phyloP scores from a whole-genome alignment of 2,888 invertebrate species.

The Silvanus unidentatus region DNA sequence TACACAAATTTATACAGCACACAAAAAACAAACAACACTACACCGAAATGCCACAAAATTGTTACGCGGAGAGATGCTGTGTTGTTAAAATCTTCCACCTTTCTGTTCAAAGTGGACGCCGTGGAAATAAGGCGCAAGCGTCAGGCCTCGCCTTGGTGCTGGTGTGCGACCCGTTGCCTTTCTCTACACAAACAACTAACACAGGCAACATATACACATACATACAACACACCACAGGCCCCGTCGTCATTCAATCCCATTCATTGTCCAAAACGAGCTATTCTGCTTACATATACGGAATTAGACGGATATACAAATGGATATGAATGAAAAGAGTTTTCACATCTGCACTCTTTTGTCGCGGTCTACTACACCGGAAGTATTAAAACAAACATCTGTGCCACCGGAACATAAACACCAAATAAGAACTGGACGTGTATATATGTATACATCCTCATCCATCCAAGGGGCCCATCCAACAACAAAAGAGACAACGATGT shows the following conservation, averaged over 20 bases:
- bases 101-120: slow-evolving; percentile 54
- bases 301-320: slow-evolving; percentile 39
- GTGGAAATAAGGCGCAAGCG: slow-evolving; percentile 47
- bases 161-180: slow-evolving; percentile 30
- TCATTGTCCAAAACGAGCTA: slow-evolving; percentile 28
- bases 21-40: slow-evolving; percentile 18
- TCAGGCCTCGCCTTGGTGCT: slow-evolving; percentile 47
- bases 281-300: slow-evolving; percentile 37
- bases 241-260: slow-evolving; percentile 46
- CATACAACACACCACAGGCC: too few relatives aligned
- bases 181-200: slow-evolving; percentile 21
- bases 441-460: too few relatives aligned
- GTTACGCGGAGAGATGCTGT: slow-evolving; percentile 51
- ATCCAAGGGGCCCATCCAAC: too few relatives aligned
- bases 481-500: too few relatives aligned
- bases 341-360: slow-evolving; percentile 25
- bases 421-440: background rate
- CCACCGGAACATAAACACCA: slow-evolving; percentile 16
- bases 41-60: slow-evolving; percentile 47
- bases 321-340: slow-evolving; percentile 36
- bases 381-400: slow-evolving; percentile 17
- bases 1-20: slow-evolving; percentile 16
- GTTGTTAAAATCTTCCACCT: slow-evolving; percentile 57
- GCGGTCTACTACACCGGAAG: slow-evolving; percentile 31
- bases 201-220: too few relatives aligned